Percentiles rank a stretch among this genome's conserved stretches.
Conservation (phyloP, 2,797 vertebrate genomes). For the Melanotaenia boesemani region DNA sequence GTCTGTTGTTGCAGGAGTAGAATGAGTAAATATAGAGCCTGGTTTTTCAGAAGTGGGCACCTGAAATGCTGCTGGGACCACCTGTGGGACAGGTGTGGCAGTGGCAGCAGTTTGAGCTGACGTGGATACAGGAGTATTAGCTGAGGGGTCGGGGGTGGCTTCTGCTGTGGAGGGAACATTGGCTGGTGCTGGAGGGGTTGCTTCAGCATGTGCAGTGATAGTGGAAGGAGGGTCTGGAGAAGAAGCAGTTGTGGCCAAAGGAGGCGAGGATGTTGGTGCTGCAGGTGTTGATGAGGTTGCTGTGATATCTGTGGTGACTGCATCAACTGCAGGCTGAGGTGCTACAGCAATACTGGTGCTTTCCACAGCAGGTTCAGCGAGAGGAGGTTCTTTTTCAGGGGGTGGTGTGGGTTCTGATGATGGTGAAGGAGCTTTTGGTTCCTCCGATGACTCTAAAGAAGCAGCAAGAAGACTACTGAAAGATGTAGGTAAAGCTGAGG, state of each 20-base stretch:
- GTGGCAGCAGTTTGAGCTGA: constrained; percentile 5
- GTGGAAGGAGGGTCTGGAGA: background rate
- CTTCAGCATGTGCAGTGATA: constrained; percentile 17
- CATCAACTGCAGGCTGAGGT: constrained; percentile 16
- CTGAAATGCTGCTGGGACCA: constrained; percentile 76
- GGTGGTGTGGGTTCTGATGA: constrained; percentile 50
- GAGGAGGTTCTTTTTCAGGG: constrained; percentile 69
- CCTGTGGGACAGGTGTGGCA: constrained; percentile 26
- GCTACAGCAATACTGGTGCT: background rate
- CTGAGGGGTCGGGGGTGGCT: constrained; percentile 25
- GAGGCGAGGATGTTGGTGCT: constrained; percentile 50
- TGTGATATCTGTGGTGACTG: constrained; percentile 23
- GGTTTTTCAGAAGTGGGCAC: constrained; percentile 76
- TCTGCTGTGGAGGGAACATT: constrained; percentile 48
- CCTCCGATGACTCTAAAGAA: constrained; percentile 55
- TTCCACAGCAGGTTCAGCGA: constrained; percentile 36
- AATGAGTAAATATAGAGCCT: constrained; percentile 82
- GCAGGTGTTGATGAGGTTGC: constrained; percentile 20
- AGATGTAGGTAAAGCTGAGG: constrained; percentile 63
- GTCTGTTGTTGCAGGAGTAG: constrained; percentile 47
- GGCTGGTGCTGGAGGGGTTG: constrained; percentile 32
- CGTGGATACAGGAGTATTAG: constrained; percentile 13
- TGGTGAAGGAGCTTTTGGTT: constrained; percentile 61
- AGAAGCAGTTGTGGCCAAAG: constrained; percentile 17
- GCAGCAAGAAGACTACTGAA: constrained; percentile 85